Base-by-base conservation (phyloP, 1,140 invertebrate species). In the Scylla paramamosain region DNA sequence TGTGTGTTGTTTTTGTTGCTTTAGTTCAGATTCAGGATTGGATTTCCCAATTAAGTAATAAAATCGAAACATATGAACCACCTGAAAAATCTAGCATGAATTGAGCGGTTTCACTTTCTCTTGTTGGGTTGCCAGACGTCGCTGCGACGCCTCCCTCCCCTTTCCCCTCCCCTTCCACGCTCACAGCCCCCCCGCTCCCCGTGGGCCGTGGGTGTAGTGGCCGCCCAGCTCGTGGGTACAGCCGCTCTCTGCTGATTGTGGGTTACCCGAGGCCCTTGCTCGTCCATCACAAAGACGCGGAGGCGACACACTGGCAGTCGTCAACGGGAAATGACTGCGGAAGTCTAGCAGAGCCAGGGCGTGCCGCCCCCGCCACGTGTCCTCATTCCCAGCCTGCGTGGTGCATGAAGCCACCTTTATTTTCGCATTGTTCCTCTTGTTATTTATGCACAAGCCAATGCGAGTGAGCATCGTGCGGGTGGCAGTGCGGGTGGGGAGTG, bases 91-190 rank as follows among this genome's bases (percentile, higher is more conserved):
- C 93, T 90, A 59, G 45, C 52, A 45, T 94, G 93, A 90, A 94
- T 90, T 90, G 67, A 90, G 93, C 59, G 86, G 93, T 94, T 94
- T 94, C 93, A 94, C 93, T 94, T 94, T 94, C 93, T 94, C 93
- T 90, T 45, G 52, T 25, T 20, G 25, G 29, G 59, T 94, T 94
- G 93, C 93, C 84, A 94, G 52, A 48, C 32, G n/a, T 25, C 59
- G 87, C 86, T 25, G 52, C 25, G 29, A 1, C 6, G 39, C 39
- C 39, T 39, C 39, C 39, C 39, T 39, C 6, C 39, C 39, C 6
- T 6, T 6, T 39, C 39, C 1, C 6, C 39, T 2, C 39, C 6
- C 39, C 39, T 2, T 39, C 6, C 39, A 1, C 39, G 1, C 39
- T 39, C 39, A 1, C 39, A 1, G 1, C 6, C 39, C 39, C 39